Base-by-base conservation (phyloP, 2,113 vertebrate genomes). In the Pholis gunnellus region DNA sequence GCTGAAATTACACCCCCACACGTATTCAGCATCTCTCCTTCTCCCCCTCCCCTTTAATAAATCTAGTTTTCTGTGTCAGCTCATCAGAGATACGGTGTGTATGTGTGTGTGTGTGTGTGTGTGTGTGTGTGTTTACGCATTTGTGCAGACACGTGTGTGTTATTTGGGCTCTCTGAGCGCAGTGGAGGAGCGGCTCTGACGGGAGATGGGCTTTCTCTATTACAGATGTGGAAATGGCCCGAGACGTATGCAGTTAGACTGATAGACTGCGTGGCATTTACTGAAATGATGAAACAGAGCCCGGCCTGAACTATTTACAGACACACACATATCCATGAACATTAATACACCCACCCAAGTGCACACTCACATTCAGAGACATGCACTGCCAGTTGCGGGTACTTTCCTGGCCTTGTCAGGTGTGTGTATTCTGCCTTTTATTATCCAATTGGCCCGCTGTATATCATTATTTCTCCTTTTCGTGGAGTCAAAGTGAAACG, bases 261-360 rank as follows among this genome's bases (percentile, higher is more conserved):
- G 90, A 92, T 91, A 76, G 81, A 82, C 87, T 85, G 86, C 63
- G 9, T 89, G 91, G 83, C 89, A 92, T 92, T 93, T 91, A 87
- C 82, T 61, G 83, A 92, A 85, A 90, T 86, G 77, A 91, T 93
- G 86, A 91, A 92, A 83, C 67, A 25, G 78, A 82, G 46, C 52
- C 42, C 34, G 83, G 65, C 66, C 84, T 65, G 69, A 86, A 84
- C 63, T 87, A 72, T 81, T 87, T 63, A 79, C 83, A 82, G 46
- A 80, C 75, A 79, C 73, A 67, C 79, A 63, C 82, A 57, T 64
- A 70, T 20, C 44, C 60, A 25, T 18, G n/a, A 22, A 71, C 59
- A 44, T 40, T 22, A n/a, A 75, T 44, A 52, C 59, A 34, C 59
- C 0, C 64, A 31, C 71, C 5, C 34, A 46, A 59, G 40, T 46